Base-by-base conservation (phyloP, 2,797 vertebrate genomes). In the Phaenicophaeus curvirostris region DNA sequence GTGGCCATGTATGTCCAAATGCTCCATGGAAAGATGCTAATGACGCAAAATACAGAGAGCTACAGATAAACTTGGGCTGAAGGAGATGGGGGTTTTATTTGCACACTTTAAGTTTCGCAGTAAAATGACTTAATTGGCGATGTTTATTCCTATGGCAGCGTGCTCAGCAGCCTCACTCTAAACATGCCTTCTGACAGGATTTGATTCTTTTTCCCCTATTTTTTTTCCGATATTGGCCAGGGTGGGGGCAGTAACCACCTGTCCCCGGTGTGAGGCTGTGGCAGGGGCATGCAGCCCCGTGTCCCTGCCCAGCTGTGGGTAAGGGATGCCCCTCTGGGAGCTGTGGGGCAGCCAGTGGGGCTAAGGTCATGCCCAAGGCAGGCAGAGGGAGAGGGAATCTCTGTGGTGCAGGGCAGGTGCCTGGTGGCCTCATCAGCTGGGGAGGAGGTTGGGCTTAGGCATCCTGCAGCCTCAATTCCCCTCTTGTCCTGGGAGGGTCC, bases 41-140 rank as follows among this genome's bases (percentile, higher is more conserved):
- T 84, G 79, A 57, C 17, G 21, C 18, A 24, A 44, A 80, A 65
- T 20, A 85, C 73, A 96, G 76, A 93, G 46, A 73, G 73, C 82
- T 86, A 84, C 93, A 86, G 89, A 90, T 42, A 80, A 80, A 75
- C 19, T 41, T 33, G 35, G 28, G 58, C 85, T 91, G 72, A 28
- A 61, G 78, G 85, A 80, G 68, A 35, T 13, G 55, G 55, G 55
- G n/a, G 15, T 16, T 93, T 92, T 89, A 68, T 94, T 95, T 94
- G 72, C 0, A 1, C 41, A 16, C 68, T 89, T 15, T 1, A 42
- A 78, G 31, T 89, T 92, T 73, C 53, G 59, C 78, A 74, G 31
- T 89, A 41, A 65, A 89, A 82, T 74, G 51, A 57, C 2, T 0
- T 72, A 71, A 72, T n/a, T 77, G 24, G 46, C 1, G 37, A 35